phyloP scores from a whole-genome alignment of 2,797 vertebrate genomes.

The Bradypus variegatus region DNA sequence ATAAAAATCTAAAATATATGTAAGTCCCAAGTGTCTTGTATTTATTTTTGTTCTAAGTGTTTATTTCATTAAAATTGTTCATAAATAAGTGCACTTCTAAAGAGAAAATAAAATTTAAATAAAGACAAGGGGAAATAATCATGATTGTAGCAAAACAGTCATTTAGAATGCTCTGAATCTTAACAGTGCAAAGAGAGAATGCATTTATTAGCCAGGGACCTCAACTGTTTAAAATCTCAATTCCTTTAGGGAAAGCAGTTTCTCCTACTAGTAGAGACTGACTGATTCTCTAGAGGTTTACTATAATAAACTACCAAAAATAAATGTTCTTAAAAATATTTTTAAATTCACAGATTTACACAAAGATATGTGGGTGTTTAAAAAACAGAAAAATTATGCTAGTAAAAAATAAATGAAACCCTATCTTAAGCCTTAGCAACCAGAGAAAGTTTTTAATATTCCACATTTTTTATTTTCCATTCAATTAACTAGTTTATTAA shows the following conservation, averaged over 20 bases:
- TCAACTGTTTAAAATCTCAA: neutral
- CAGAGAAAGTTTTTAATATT: conserved; percentile 15
- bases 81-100: conserved; percentile 66
- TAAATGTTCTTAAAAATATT: conserved; percentile 41
- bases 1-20: conserved; percentile 64
- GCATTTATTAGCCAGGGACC: neutral
- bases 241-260: neutral
- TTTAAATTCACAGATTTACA: conserved; percentile 30
- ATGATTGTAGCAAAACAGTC: conserved; percentile 26
- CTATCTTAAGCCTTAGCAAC: neutral
- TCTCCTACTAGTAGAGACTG: neutral
- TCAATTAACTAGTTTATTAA: conserved; percentile 22
- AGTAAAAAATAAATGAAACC: conserved; percentile 28
- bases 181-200: conserved; percentile 32
- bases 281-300: conserved; percentile 22
- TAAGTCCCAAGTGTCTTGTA: conserved; percentile 47
- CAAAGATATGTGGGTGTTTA: neutral
- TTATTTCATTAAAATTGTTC: conserved; percentile 52
- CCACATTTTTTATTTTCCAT: conserved; percentile 22
- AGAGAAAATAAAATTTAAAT: conserved; percentile 53
- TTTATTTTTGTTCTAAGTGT: conserved; percentile 53
- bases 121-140: conserved; percentile 40
- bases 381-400: conserved; percentile 26
- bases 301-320: conserved; percentile 31
- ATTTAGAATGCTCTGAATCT: conserved; percentile 37